phyloP scores from a whole-genome alignment of 30 jellyfish, hydroid and myxozoan genomes.

The Aurelia sp. region DNA sequence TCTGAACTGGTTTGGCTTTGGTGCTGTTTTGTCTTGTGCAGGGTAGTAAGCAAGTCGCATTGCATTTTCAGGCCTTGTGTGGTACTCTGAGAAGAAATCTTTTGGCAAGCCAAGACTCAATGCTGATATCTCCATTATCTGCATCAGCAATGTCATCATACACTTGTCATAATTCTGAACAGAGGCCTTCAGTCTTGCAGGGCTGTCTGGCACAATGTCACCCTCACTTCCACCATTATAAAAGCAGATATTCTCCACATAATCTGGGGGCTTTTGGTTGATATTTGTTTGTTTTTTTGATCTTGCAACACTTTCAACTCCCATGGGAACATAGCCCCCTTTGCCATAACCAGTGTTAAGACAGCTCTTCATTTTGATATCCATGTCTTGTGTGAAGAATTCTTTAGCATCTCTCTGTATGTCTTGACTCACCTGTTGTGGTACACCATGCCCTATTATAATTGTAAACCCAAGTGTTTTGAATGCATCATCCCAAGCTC shows the following conservation, averaged over 20 bases:
- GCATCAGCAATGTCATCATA: conserved; percentile 1
- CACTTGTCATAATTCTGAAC: conserved; percentile 29
- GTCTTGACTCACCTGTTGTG: background rate
- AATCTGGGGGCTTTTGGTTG: conserved; percentile 28
- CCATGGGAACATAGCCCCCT: conserved; percentile 62
- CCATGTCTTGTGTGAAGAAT: conserved; percentile 20
- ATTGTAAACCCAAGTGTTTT: conserved; percentile 38
- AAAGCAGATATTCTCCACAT: conserved; percentile 36
- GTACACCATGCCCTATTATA: conserved; percentile 52
- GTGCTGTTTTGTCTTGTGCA: conserved; percentile 28
- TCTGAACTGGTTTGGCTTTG: conserved; percentile 33
- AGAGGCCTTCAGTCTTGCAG: conserved; percentile 12
- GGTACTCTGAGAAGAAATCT: conserved; percentile 16
- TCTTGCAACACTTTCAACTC: conserved; percentile 57
- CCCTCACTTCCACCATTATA: conserved; percentile 25
- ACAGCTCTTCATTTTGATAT: conserved; percentile 37
- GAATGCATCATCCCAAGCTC: conserved; percentile 36
- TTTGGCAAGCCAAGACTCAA: conserved; percentile 50
- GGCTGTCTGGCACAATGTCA: conserved; percentile 32
- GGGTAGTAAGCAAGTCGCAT: conserved; percentile 62
- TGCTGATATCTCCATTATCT: conserved; percentile 55
- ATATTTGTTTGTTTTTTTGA: conserved; percentile 2
- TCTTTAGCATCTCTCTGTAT: conserved; percentile 25
- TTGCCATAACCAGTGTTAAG: conserved; percentile 47
- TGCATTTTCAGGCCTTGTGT: conserved; percentile 14